A percentile compares a stretch with the other conserved stretches of the same genome.
phyloP scores from a whole-genome alignment of 1,140 invertebrate genomes.

The Bactericera cockerelli region DNA sequence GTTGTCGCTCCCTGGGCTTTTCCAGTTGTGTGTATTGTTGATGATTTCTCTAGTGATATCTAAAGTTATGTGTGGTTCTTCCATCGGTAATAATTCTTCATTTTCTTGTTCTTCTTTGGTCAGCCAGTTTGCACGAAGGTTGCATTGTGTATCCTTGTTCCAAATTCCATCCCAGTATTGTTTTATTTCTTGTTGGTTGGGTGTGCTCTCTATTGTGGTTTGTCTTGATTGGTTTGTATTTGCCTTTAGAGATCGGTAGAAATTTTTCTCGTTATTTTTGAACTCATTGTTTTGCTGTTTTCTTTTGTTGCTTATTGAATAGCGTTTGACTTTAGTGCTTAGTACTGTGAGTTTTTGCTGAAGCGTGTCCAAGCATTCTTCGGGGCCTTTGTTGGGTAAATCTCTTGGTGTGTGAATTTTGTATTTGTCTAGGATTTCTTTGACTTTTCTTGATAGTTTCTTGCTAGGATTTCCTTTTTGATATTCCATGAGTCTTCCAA shows the following conservation, averaged over 20 bases:
- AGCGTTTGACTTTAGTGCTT: not conserved
- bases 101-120: not conserved
- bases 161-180: not conserved
- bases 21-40: not conserved
- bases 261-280: not conserved
- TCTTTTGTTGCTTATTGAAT: not conserved
- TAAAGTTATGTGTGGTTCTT: not conserved
- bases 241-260: not conserved
- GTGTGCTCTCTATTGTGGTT: not conserved
- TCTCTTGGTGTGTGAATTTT: not conserved
- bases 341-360: not conserved
- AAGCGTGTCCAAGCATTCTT: not conserved
- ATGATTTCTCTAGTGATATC: not conserved
- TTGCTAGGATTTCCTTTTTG: not conserved
- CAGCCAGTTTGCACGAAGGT: not conserved
- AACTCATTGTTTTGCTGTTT: not conserved
- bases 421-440: not conserved
- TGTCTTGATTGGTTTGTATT: not conserved
- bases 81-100: not conserved
- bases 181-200: not conserved
- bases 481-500: not conserved
- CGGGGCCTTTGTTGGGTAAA: not conserved
- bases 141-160: not conserved
- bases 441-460: not conserved
- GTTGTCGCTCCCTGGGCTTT: constrained; percentile 7